Evolutionary conservation across 2,113 vertebrate genomes (phyloP), one percentile per base, ranked within the genome.

Genomic region (Dicentrarchus labrax): DNA sequence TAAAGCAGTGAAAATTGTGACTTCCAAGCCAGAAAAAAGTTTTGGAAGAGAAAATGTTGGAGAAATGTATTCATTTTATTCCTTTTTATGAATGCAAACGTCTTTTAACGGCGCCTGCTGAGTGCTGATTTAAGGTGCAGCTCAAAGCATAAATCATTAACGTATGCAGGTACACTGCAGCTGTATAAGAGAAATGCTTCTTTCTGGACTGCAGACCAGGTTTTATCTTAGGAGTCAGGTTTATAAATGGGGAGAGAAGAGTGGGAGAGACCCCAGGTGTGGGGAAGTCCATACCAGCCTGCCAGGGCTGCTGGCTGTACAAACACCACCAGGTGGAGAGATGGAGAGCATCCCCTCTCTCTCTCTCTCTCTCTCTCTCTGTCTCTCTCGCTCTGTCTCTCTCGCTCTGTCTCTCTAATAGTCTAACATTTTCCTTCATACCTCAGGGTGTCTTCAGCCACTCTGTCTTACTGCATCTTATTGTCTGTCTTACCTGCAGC

Each of bases 91-190:
- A 82, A 80, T n/a, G 4, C 48, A 66, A 68, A 50, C 9, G 0
- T 47, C 39, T 82, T 85, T 59, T 70, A 80, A 73, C 39, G 39
- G 56, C 59, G 10, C 71, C 79, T 72, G 51, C 71, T 68, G 75
- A 88, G 70, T 47, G 70, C 70, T 59, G 57, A 82, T 78, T 67
- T 19, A 80, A 41, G 54, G 51, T 6, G 10, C 72, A 36, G 56
- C 75, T 71, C 24, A 2, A 5, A 86, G 69, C 84, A 86, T 82
- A 9, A 88, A 90, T 88, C 47, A 86, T 86, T 86, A 85, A 85
- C 16, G 2, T 51, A 8, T 51, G 59, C 68, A 67, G 74, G 76
- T 67, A 30, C 5, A 17, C 83, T 48, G 86, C 68, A 30, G 65
- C 61, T 39, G 45, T 70, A 66, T 72, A 82, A 50, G 24, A 84